These are phyloP conservation scores for Tanypteryx hageni DNA, from an alignment of 2,888 invertebrate species.

Conservation along the genomic window DNA sequence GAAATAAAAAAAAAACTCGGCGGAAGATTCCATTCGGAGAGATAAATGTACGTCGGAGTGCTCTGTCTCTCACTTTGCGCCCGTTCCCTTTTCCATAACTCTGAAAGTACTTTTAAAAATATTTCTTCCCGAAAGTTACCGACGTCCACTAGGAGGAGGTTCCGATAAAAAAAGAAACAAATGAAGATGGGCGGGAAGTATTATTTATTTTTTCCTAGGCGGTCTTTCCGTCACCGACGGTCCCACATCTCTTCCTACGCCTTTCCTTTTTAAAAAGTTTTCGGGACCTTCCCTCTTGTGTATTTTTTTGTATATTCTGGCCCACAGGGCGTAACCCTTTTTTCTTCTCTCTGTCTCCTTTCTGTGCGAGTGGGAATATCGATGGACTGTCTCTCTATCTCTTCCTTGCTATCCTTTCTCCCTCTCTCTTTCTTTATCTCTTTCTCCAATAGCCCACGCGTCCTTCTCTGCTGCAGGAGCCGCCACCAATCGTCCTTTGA, in stretches of 20 bases:
- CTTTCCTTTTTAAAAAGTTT: not conserved
- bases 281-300: not conserved
- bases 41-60: not conserved
- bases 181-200: not conserved
- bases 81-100: not conserved
- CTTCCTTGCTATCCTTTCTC: no score
- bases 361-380: not conserved
- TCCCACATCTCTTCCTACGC: not conserved
- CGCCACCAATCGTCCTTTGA: constrained; percentile 9
- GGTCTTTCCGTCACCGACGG: not conserved
- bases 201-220: not conserved
- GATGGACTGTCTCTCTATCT: not conserved
- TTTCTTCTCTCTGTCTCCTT: not conserved
- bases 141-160: not conserved
- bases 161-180: not conserved
- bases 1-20: not conserved
- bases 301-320: not conserved
- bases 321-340: not conserved
- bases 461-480: not conserved
- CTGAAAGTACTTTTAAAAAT: not conserved
- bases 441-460: not conserved
- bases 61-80: no score
- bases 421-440: no score
- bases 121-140: not conserved
- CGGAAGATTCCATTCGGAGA: not conserved